Conservation (phyloP, 2,113 vertebrate species). For the Seriola dumerili region DNA sequence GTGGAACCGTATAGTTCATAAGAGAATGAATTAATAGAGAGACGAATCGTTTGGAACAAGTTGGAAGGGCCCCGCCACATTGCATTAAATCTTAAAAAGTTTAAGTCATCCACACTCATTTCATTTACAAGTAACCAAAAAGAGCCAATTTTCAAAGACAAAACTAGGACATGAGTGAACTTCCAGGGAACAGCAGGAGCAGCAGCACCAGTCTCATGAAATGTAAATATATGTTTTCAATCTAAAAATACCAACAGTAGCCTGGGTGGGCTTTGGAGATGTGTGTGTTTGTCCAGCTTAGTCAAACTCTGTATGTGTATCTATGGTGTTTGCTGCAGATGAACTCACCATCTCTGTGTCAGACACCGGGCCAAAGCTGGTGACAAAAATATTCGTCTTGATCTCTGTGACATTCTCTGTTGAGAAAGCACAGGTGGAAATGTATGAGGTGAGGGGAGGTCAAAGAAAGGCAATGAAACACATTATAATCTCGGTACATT, state of each 20-base stretch:
- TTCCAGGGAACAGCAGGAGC: slow-evolving; percentile 25
- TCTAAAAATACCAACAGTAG: slow-evolving; percentile 28
- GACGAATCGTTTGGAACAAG: slow-evolving; percentile 51
- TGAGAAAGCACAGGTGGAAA: slow-evolving; percentile 31
- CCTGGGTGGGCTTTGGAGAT: background rate
- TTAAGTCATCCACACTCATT: slow-evolving; percentile 28
- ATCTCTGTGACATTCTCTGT: slow-evolving; percentile 83
- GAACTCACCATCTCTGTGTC: slow-evolving; percentile 84
- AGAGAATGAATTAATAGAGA: slow-evolving; percentile 48
- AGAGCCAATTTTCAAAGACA: slow-evolving; percentile 27
- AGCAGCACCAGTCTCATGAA: slow-evolving; percentile 11
- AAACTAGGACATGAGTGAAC: slow-evolving; percentile 15
- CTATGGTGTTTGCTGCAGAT: slow-evolving; percentile 8
- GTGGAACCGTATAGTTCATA: slow-evolving; percentile 35
- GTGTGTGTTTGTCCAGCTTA: slow-evolving; percentile 1
- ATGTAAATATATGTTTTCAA: slow-evolving; percentile 39
- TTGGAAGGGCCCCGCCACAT: background rate
- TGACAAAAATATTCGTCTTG: slow-evolving; percentile 82
- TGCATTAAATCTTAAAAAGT: slow-evolving; percentile 41
- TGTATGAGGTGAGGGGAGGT: background rate
- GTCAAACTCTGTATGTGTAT: slow-evolving; percentile 19
- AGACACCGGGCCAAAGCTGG: slow-evolving; percentile 83
- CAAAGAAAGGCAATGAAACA: background rate
- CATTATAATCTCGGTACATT: background rate
- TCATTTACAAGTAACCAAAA: slow-evolving; percentile 18